These are phyloP conservation scores for Marisa cornuarietis DNA, from an alignment of 1,140 invertebrate genomes.

Conservation along the genomic window DNA sequence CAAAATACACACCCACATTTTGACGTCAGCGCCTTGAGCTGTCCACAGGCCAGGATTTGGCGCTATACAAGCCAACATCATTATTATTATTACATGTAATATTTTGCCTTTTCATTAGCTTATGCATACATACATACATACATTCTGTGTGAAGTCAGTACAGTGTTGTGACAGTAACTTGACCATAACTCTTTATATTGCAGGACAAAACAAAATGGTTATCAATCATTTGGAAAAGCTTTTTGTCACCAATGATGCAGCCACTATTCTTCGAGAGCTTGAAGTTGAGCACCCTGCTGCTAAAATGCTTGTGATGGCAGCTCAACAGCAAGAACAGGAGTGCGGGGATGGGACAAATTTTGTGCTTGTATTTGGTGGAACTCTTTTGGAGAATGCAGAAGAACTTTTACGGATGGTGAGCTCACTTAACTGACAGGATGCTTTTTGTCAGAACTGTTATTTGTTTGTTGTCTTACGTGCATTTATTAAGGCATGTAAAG, in stretches of 20 bases:
- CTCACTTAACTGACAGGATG: background rate
- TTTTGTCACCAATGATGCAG: conserved; percentile 99
- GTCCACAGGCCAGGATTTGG: too few species aligned
- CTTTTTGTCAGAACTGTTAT: too few species aligned
- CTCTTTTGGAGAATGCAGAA: conserved; percentile 90
- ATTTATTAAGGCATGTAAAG: too few species aligned
- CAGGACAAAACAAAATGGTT: conserved; percentile 99
- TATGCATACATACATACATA: background rate
- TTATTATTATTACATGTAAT: too few species aligned
- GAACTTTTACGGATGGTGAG: conserved; percentile 79
- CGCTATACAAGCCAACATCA: too few species aligned
- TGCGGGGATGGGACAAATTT: conserved; percentile 99
- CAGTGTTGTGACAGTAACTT: too few species aligned
- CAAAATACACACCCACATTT: too few species aligned
- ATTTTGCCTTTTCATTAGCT: background rate
- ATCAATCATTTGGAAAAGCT: conserved; percentile 99
- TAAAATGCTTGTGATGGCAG: conserved; percentile 94
- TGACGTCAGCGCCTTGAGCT: too few species aligned
- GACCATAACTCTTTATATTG: too few species aligned
- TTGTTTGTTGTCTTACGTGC: too few species aligned
- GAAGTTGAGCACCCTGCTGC: conserved; percentile 96
- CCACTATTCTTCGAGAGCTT: conserved; percentile 83
- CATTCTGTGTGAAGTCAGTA: background rate
- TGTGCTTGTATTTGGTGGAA: conserved; percentile 93
- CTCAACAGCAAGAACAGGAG: conserved; percentile 98